Conservation (phyloP, 2,113 vertebrate genomes). For the Rynchops niger region DNA sequence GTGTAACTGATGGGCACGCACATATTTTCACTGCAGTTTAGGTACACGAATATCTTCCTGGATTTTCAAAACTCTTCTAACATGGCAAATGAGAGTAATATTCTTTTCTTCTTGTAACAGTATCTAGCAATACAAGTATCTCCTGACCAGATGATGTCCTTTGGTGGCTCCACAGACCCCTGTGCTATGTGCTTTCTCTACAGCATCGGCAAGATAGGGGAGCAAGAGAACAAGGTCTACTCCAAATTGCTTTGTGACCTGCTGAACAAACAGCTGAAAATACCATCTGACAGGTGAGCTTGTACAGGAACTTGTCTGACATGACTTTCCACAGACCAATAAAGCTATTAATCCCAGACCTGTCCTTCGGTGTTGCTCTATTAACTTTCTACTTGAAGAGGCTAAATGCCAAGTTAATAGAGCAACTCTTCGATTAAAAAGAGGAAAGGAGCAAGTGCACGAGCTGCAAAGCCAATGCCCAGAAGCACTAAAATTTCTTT, state of each 20-base stretch:
- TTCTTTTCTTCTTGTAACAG: conserved; percentile 41
- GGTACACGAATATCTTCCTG: not conserved
- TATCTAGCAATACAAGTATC: conserved; percentile 83
- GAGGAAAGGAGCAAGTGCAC: not conserved
- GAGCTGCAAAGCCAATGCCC: not conserved
- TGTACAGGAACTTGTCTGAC: not conserved
- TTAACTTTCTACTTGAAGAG: not conserved
- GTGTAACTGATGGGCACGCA: not conserved
- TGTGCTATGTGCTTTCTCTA: conserved; percentile 84
- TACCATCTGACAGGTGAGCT: conserved; percentile 79
- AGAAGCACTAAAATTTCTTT: not conserved
- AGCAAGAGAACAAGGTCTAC: conserved; percentile 79
- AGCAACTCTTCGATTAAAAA: not conserved
- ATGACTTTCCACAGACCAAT: not conserved
- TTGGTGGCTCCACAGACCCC: conserved; percentile 80
- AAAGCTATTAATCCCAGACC: not conserved
- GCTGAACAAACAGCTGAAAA: conserved; percentile 81
- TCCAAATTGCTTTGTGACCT: conserved; percentile 83
- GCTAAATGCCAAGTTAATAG: not conserved
- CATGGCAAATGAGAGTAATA: not conserved
- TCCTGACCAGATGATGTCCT: conserved; percentile 83
- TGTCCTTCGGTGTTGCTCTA: not conserved
- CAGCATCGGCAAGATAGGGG: conserved; percentile 82
- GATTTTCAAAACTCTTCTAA: not conserved
- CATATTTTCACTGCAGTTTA: not conserved